Evolutionary conservation across 2,797 vertebrate species (phyloP).

Genomic region (Apogon hyalosoma): DNA sequence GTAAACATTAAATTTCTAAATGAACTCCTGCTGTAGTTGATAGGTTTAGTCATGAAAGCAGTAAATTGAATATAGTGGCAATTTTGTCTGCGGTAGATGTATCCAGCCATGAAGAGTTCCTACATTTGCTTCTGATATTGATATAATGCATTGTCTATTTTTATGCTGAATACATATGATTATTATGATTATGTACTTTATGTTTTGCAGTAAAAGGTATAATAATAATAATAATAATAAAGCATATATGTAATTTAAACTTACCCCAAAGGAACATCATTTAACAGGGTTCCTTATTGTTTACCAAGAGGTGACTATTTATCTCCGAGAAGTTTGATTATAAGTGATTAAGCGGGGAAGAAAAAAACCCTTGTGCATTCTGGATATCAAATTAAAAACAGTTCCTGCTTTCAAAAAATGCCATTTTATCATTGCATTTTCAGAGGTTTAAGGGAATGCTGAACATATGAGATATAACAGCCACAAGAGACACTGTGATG

Average conservation of each 20-base stretch:
- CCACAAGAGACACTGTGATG: constrained; percentile 29
- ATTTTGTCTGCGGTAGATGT: constrained; percentile 22
- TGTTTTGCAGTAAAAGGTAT: too few relatives aligned
- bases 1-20: constrained; percentile 44
- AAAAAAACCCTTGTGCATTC: too few relatives aligned
- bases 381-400: constrained; percentile 48
- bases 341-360: too few relatives aligned
- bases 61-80: constrained; percentile 38
- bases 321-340: too few relatives aligned
- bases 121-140: constrained; percentile 8
- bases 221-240: too few relatives aligned
- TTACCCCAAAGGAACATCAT: not conserved
- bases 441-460: constrained; percentile 31
- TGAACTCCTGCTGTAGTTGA: constrained; percentile 33
- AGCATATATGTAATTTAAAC: constrained; percentile 1
- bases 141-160: constrained; percentile 3
- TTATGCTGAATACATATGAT: too few relatives aligned
- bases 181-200: too few relatives aligned
- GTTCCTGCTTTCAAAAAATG: constrained; percentile 27
- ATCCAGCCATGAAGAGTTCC: constrained; percentile 27
- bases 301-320: not conserved
- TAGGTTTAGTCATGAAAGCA: constrained; percentile 35
- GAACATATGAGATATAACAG: constrained; percentile 26
- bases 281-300: not conserved
- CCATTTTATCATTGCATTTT: constrained; percentile 30